Evolutionary conservation across 2,888 invertebrate genomes (phyloP).

Genomic region (Ennomos quercinarius): DNA sequence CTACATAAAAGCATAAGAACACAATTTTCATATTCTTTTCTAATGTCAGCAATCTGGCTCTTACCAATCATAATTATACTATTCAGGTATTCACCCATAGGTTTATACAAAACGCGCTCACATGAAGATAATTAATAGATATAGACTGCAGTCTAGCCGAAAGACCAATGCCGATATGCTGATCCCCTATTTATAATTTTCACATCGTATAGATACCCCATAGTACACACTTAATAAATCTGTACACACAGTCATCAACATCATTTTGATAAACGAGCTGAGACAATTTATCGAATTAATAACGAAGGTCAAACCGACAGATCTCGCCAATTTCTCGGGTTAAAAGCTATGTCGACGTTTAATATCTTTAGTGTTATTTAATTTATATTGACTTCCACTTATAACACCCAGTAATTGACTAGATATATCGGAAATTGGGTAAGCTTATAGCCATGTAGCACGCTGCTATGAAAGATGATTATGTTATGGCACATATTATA

Average conservation of each 20-base stretch:
- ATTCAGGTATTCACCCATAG: too few species aligned
- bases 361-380: conserved; percentile 1
- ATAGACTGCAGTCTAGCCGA: too few species aligned
- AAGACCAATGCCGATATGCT: too few species aligned
- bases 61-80: too few species aligned
- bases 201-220: too few species aligned
- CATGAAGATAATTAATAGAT: too few species aligned
- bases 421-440: conserved; percentile 18
- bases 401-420: conserved; percentile 11
- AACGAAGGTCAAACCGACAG: conserved; percentile 25
- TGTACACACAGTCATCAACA: conserved; percentile 18
- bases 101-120: too few species aligned
- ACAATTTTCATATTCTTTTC: too few species aligned
- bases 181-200: too few species aligned
- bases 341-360: conserved; percentile 9
- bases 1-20: too few species aligned
- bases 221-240: conserved; percentile 6
- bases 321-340: conserved; percentile 13
- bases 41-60: too few species aligned
- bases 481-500: too few species aligned
- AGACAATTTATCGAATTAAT: conserved; percentile 29
- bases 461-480: conserved; percentile 14
- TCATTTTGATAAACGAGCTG: conserved; percentile 17
- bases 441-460: conserved; percentile 19
- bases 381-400: conserved; percentile 6